Evolutionary conservation across 2,113 vertebrate genomes (phyloP), one percentile per base, ranked within the genome.

Genomic region (Pampusana beccarii): DNA sequence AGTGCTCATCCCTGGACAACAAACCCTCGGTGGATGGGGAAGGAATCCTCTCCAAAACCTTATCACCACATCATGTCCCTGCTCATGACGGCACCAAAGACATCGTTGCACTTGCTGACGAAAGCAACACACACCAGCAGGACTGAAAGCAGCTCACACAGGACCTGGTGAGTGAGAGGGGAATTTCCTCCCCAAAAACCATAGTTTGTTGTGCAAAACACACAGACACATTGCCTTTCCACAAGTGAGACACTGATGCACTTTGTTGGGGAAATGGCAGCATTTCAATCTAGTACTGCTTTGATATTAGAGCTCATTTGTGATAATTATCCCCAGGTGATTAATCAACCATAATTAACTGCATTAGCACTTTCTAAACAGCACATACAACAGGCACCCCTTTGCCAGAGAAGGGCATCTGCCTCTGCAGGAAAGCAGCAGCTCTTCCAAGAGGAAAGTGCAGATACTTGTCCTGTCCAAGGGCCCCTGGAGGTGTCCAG

Each of bases 251-350:
- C 5, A 1, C 4, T 29, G n/a, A 51, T 36, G 57, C 0, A 2
- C 26, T 96, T 50, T 29, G 44, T 8, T 66, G 64, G 40, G 81
- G 79, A 78, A 91, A 87, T 6, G 20, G 46, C 90, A 92, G 53
- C 60, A 11, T 51, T 96, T 96, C 3, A 1, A 86, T 88, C 11
- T 40, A 54, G 31, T 61, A 69, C 65, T 44, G 9, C 61, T 88
- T 71, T 46, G 72, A 64, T 89, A 86, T 21, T 38, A 79, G 86
- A 86, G 61, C 73, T 87, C 5, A 21, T 71, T 81, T 69, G 73
- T 75, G 61, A 36, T 91, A 93, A 92, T 97, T 82, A 97, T 84
- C 78, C 91, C 87, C 87, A 91, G 74, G 90, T 91, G 89, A 85
- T 91, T 90, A 91, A 95, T 95, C 80, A 92, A 56, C 73, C 61